A percentile compares a stretch with the other conserved stretches of the same genome.
Evolutionary conservation across 1,140 invertebrate species (phyloP).

Genomic region (Neodiprion virginianus): DNA sequence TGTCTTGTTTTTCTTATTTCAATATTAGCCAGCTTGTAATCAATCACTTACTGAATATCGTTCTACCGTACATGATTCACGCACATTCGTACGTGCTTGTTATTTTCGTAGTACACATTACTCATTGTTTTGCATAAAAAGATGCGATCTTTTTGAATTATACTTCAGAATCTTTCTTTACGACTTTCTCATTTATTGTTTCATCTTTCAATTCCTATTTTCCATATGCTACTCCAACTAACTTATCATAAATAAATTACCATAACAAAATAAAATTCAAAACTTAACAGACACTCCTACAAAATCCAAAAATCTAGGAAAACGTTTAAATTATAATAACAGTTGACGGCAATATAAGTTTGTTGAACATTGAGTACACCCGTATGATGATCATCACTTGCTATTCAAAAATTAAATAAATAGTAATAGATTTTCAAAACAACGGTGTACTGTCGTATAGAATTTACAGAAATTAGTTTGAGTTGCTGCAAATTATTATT

Average conservation of each 20-base stretch:
- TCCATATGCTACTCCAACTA: background rate
- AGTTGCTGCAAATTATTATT: slow-evolving; percentile 16
- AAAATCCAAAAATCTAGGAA: background rate
- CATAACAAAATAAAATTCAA: background rate
- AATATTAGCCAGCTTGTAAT: background rate
- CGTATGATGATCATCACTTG: background rate
- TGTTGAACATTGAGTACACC: background rate
- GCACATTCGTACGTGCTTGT: slow-evolving; percentile 6
- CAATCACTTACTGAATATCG: background rate
- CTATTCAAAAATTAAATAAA: background rate
- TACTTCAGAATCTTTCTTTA: background rate
- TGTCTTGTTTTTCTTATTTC: slow-evolving; percentile 13
- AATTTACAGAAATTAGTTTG: background rate
- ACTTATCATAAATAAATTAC: background rate
- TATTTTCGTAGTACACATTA: background rate
- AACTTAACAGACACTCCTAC: background rate
- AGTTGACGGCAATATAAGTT: background rate
- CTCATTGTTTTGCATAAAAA: background rate
- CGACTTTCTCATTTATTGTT: slow-evolving; percentile 1
- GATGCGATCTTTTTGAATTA: background rate
- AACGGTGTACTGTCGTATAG: background rate
- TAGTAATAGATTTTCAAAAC: background rate
- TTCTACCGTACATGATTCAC: slow-evolving; percentile 15
- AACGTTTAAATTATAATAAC: background rate
- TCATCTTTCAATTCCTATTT: background rate